Conservation (phyloP, 92 coral and sea anemone genomes). For the Heteractis magnifica region DNA sequence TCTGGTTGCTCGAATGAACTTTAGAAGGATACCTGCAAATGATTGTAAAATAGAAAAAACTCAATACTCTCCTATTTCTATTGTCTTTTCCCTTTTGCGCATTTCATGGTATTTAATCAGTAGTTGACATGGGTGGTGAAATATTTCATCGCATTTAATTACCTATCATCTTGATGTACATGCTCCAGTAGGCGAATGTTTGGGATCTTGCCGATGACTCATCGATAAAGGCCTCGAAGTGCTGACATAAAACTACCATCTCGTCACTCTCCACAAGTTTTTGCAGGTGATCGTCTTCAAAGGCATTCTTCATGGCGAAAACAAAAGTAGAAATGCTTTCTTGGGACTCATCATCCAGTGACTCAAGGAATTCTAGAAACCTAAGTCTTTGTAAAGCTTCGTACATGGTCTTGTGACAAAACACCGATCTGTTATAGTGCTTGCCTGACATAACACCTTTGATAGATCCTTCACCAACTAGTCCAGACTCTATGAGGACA, state of each 20-base stretch:
- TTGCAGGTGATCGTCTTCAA: constrained; percentile 22
- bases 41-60: constrained; percentile 2
- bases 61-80: not conserved
- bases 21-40: constrained; percentile 7
- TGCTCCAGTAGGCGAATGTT: constrained; percentile 67
- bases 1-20: constrained; percentile 33
- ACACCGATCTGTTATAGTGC: constrained; percentile 22
- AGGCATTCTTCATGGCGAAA: constrained; percentile 23
- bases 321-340: constrained; percentile 17
- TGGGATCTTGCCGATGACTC: constrained; percentile 34
- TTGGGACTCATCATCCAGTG: constrained; percentile 16
- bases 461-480: constrained; percentile 13
- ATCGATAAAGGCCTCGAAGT: constrained; percentile 39
- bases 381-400: constrained; percentile 20
- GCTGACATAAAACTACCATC: constrained; percentile 7
- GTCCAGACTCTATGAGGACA: constrained; percentile 20
- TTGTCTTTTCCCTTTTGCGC: not conserved
- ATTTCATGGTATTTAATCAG: not conserved
- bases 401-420: constrained; percentile 14
- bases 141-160: not conserved
- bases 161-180: constrained; percentile 38
- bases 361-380: constrained; percentile 12
- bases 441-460: constrained; percentile 28
- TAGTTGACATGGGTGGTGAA: not conserved
- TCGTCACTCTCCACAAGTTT: not conserved